Percentiles rank a stretch among this genome's conserved stretches.
Conservation (phyloP, 2,888 invertebrate genomes). For the Megastigmus dorsalis region DNA sequence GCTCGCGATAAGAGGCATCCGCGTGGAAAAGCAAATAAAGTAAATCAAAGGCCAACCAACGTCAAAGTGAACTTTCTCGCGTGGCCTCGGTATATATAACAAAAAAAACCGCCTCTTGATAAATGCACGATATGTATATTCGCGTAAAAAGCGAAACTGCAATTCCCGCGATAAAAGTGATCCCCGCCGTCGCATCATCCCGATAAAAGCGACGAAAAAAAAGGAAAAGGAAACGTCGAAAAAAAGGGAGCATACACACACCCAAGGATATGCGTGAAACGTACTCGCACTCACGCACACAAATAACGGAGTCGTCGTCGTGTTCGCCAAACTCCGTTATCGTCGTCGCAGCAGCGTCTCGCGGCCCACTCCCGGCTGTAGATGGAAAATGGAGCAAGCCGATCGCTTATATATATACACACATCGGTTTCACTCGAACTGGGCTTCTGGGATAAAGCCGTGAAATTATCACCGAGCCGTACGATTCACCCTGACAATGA, state of each 20-base stretch:
- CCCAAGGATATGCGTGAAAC: conserved; percentile 17
- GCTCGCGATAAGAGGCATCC: too few species aligned
- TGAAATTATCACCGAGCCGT: conserved; percentile 3
- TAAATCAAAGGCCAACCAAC: too few species aligned
- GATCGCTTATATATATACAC: background rate
- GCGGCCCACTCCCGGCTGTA: background rate
- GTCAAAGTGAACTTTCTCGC: too few species aligned
- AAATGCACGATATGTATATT: too few species aligned
- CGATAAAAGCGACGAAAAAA: too few species aligned
- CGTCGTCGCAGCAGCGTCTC: background rate
- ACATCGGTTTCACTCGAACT: background rate
- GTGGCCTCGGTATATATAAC: too few species aligned
- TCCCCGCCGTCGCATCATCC: too few species aligned
- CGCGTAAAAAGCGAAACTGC: too few species aligned
- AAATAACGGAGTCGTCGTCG: conserved; percentile 26
- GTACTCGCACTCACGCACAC: background rate
- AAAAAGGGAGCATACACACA: background rate
- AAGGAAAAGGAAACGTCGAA: background rate
- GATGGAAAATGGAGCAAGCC: conserved; percentile 18
- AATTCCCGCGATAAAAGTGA: too few species aligned
- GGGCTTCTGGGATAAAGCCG: conserved; percentile 30
- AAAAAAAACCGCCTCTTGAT: too few species aligned
- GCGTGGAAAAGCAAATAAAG: too few species aligned
- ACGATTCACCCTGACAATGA: conserved; percentile 46
- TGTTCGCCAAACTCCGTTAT: conserved; percentile 28